Base-by-base conservation (phyloP, 2,888 invertebrate genomes). In the Drosophila picticornis region DNA sequence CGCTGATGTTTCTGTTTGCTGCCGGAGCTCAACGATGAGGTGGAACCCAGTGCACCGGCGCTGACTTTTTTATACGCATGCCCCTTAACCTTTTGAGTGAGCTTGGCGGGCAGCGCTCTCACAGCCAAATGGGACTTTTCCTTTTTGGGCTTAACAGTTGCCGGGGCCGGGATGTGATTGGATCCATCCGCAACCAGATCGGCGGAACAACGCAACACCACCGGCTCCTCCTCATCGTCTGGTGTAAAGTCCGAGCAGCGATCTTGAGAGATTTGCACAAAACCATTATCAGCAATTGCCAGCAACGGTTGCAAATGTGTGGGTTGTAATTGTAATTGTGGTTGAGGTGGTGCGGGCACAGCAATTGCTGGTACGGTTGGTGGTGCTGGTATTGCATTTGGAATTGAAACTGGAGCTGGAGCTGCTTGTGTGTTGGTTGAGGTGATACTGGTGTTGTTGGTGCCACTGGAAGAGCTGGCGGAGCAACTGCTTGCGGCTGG, bases 201-300 rank as follows among this genome's bases (percentile, higher is more conserved):
- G 83, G 82, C 72, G 80, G 73, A 79, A 80, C 84, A 79, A 80
- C 84, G 87, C 82, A 88, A 48, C 80, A 93, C 92, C 81, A 93
- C 92, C 79, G 93, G 91, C 80, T 92, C 92, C 81, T 93, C 93
- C 82, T 93, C 92, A 75, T 93, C 92, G 75, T 93, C 92, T 77
- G 93, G 92, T 74, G 92, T 91, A 75, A 91, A 93, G 73, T 93
- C 93, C 59, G 92, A 92, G 83, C 91, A 90, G 77, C 82, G 90
- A 83, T 93, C 93, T 89, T 92, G 90, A 53, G 91, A 84, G 76
- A 92, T 91, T 91, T 92, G 92, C 70, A 93, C 90, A 80, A 91
- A 92, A 69, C 92, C 92, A 81, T 90, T 92, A 86, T 93, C 93
- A 77, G 93, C 93, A 38, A 93, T 93, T 48, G 93, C 90, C 75